phyloP scores from a whole-genome alignment of 2,888 invertebrate species.

The Amblyjoppa fuscipennis region DNA sequence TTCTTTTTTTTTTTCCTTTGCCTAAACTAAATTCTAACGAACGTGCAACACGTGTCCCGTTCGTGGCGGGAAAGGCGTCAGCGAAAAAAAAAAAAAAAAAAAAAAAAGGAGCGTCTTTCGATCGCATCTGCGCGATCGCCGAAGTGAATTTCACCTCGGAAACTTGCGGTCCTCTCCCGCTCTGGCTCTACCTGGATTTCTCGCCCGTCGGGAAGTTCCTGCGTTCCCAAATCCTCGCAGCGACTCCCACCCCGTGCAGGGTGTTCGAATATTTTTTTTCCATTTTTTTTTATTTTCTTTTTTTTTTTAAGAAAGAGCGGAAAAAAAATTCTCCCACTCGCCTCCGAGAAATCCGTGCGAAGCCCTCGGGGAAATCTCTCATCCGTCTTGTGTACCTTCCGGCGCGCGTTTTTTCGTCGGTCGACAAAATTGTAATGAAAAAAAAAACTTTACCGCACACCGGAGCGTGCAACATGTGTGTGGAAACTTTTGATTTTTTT shows the following conservation, averaged over 20 bases:
- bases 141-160: slow-evolving; percentile 7
- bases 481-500: slow-evolving; percentile 29
- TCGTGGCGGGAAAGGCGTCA: slow-evolving; percentile 55
- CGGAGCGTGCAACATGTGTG: slow-evolving; percentile 61
- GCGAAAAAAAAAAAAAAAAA: slow-evolving; percentile 27
- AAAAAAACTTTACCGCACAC: slow-evolving; percentile 7
- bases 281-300: not conserved
- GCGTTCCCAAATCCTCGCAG: slow-evolving; percentile 17
- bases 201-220: slow-evolving; percentile 32
- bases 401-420: slow-evolving; percentile 25
- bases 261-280: not conserved
- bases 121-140: slow-evolving; percentile 62
- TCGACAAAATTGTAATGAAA: slow-evolving; percentile 11
- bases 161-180: slow-evolving; percentile 24
- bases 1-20: slow-evolving; percentile 28
- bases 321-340: slow-evolving; percentile 15
- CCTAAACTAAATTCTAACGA: slow-evolving; percentile 5
- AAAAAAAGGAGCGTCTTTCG: slow-evolving; percentile 31
- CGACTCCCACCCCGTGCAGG: not conserved
- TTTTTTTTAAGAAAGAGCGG: not conserved
- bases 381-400: slow-evolving; percentile 41
- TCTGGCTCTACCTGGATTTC: slow-evolving; percentile 10
- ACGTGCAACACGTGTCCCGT: slow-evolving; percentile 41
- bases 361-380: slow-evolving; percentile 43
- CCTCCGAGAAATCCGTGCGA: slow-evolving; percentile 47